Percentiles rank a stretch among this genome's conserved stretches.
Evolutionary conservation across 1,140 invertebrate species (phyloP).

Genomic region (Delia radicum): DNA sequence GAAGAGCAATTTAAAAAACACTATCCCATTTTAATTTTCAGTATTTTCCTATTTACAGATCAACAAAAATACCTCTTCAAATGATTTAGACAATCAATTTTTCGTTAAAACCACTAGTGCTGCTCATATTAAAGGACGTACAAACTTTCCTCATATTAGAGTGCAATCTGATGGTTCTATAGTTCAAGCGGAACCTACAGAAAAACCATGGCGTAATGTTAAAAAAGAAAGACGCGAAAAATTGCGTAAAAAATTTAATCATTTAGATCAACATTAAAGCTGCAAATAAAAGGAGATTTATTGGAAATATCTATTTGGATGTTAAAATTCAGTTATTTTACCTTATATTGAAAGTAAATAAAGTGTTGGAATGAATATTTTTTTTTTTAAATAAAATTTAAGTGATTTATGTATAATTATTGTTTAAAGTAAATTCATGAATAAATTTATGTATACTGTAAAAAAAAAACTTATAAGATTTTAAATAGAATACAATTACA

Average conservation of each 20-base stretch:
- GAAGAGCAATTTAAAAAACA: not conserved
- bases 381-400: too few species aligned
- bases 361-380: too few species aligned
- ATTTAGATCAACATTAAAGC: slow-evolving; percentile 72
- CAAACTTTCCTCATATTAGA: slow-evolving; percentile 52
- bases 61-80: slow-evolving; percentile 48
- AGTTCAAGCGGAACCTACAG: slow-evolving; percentile 41
- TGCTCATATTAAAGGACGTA: slow-evolving; percentile 59
- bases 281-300: not conserved
- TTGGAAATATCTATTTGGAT: not conserved
- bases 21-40: not conserved
- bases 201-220: slow-evolving; percentile 81
- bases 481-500: too few species aligned
- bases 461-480: too few species aligned
- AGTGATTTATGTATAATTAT: too few species aligned
- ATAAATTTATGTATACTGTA: too few species aligned
- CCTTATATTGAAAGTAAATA: too few species aligned
- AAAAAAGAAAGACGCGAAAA: slow-evolving; percentile 86
- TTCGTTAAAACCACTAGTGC: slow-evolving; percentile 58
- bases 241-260: slow-evolving; percentile 73
- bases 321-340: too few species aligned
- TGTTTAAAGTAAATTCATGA: too few species aligned
- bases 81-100: slow-evolving; percentile 63
- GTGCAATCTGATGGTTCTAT: slow-evolving; percentile 40
- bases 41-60: slow-evolving; percentile 42